Conservation (phyloP, 2,888 invertebrate genomes). For the Chaetoderma sp. region DNA sequence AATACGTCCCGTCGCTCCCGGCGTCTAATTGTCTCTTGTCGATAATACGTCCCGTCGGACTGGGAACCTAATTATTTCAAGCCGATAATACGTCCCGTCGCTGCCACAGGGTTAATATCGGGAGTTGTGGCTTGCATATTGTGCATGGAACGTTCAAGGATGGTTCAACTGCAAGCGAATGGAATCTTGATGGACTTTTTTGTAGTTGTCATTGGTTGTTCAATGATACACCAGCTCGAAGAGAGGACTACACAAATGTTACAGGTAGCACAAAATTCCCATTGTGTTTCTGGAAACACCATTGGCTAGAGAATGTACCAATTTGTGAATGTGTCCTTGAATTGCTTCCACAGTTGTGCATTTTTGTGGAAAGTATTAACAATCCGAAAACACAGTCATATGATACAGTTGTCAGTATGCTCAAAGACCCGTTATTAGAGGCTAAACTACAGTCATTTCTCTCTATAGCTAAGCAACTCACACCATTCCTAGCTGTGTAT, state of each 20-base stretch:
- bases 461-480: neutral
- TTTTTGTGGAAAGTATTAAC: neutral
- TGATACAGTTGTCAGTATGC: neutral
- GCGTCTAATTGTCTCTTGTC: too few relatives aligned
- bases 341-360: constrained; percentile 1
- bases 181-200: constrained; percentile 22
- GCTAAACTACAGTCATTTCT: constrained; percentile 1
- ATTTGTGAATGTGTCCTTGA: constrained; percentile 17
- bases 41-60: too few relatives aligned
- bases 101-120: too few relatives aligned
- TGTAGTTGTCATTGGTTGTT: constrained; percentile 5
- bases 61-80: too few relatives aligned
- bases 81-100: too few relatives aligned
- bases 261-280: constrained; percentile 2
- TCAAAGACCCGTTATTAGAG: neutral
- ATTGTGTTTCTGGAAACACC: constrained; percentile 16
- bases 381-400: constrained; percentile 17
- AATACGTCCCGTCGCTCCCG: too few relatives aligned
- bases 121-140: constrained; percentile 53
- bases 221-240: constrained; percentile 18
- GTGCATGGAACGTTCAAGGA: constrained; percentile 53
- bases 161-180: constrained; percentile 38
- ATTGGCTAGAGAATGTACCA: constrained; percentile 26
- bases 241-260: constrained; percentile 15
- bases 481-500: constrained; percentile 6